Evolutionary conservation across 2,888 invertebrate species (phyloP).

Genomic region (Axea sp.): DNA sequence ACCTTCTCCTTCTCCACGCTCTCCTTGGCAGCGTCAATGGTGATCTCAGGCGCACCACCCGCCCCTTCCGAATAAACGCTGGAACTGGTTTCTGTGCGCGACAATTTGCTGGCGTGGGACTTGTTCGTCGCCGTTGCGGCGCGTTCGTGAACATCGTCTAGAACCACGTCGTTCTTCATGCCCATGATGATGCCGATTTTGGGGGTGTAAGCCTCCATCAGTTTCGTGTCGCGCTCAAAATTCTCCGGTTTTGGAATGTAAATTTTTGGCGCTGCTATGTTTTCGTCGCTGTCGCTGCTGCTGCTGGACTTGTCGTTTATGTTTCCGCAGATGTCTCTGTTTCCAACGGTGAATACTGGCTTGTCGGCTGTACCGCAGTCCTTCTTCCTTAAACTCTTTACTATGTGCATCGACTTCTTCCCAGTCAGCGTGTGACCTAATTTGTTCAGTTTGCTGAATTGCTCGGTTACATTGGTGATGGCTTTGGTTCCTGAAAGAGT

Average conservation of each 20-base stretch:
- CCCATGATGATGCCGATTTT: constrained; percentile 84
- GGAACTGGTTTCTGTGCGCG: constrained; percentile 2
- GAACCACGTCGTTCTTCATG: constrained; percentile 67
- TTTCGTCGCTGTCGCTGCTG: constrained; percentile 82
- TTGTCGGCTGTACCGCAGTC: constrained; percentile 66
- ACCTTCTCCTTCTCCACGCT: constrained; percentile 75
- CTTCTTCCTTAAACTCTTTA: constrained; percentile 65
- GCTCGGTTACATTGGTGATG: constrained; percentile 90
- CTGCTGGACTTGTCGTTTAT: constrained; percentile 78
- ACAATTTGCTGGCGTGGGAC: too few species aligned
- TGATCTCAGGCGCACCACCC: constrained; percentile 84
- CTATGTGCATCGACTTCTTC: constrained; percentile 68
- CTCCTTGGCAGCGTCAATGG: constrained; percentile 75
- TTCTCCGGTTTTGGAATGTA: constrained; percentile 66
- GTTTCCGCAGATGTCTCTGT: constrained; percentile 78
- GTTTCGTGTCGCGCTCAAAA: constrained; percentile 70
- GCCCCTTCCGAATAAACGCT: constrained; percentile 74
- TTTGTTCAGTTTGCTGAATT: constrained; percentile 91
- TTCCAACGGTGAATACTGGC: constrained; percentile 74
- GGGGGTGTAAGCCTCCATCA: constrained; percentile 82
- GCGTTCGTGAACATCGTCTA: constrained; percentile 43
- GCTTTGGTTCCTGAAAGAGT: constrained; percentile 88
- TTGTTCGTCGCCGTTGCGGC: too few species aligned
- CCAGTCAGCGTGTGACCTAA: constrained; percentile 84
- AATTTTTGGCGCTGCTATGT: constrained; percentile 78